These are phyloP conservation scores for Eucera pruinosa DNA, from an alignment of 2,888 invertebrate genomes.

Conservation along the genomic window DNA sequence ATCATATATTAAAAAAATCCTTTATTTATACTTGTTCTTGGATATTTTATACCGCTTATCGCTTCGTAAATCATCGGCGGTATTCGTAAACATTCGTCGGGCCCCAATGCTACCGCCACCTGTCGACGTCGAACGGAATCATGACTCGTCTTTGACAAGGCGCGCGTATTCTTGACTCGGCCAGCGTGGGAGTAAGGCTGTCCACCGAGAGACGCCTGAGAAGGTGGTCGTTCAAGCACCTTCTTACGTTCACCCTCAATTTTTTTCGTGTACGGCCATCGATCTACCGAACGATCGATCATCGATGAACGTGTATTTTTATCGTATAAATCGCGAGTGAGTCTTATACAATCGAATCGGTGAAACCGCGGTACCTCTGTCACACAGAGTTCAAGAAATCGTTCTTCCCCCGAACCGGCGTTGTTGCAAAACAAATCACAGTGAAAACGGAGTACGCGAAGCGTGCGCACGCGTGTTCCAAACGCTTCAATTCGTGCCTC, in stretches of 20 bases:
- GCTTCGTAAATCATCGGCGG: conserved; percentile 54
- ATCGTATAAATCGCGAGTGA: conserved; percentile 38
- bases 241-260: conserved; percentile 19
- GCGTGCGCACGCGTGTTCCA: conserved; percentile 6
- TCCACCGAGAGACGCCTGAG: conserved; percentile 72
- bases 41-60: conserved; percentile 12
- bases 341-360: conserved; percentile 3
- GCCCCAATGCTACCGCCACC: conserved; percentile 44
- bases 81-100: conserved; percentile 51
- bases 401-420: conserved; percentile 26
- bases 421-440: conserved; percentile 35
- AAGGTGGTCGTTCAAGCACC: conserved; percentile 64
- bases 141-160: conserved; percentile 72
- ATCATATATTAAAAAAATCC: neutral
- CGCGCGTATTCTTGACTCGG: conserved; percentile 81
- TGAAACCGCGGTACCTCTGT: neutral
- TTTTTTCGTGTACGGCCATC: neutral
- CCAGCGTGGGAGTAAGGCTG: conserved; percentile 81
- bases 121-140: conserved; percentile 43
- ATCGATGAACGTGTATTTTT: neutral
- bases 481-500: neutral
- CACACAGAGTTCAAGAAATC: conserved; percentile 13
- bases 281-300: conserved; percentile 8
- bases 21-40: neutral
- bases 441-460: conserved; percentile 33